Evolutionary conservation across 2,888 invertebrate species (phyloP), one percentile per base, ranked within the genome.

Genomic region (Muschampia staudingeri): DNA sequence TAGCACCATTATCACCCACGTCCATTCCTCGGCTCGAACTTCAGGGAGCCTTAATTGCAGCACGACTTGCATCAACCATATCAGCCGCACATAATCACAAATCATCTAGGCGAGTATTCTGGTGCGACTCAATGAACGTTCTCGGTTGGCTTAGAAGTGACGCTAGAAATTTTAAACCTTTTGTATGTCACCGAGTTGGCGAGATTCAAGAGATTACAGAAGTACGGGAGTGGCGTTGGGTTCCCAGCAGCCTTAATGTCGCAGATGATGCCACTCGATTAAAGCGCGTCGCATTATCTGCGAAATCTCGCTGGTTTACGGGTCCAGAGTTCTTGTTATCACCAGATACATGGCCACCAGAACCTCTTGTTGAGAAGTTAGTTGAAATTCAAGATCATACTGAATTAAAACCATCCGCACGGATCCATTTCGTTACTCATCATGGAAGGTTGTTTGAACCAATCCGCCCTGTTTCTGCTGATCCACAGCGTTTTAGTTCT

Each of bases 401-500:
- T 14, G 30, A 65, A 14, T 7, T 65, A 30, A 65, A 30, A 65
- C 25, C 65, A 25, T 61, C 2, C 2, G 30, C 7, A 30, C 30
- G 65, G 2, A 14, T 65, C 6, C 30, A 65, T 65, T 65, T 65
- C 30, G 30, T 65, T 30, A 65, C 16, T 65, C 30, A 65, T 65
- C 12, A 30, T 25, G 14, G 8, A 65, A 65, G 65, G 14, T 65
- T 30, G 65, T 65, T 65, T 30, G 65, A 65, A 65, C 65, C 65
- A 30, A 65, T 65, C 14, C 65, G 14, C 5, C 30, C 65, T 65
- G 14, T 65, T 14, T 65, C 65, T n/a, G 65, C 65, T 65, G 65
- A 65, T 65, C 65, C 65, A 65, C 30, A 65, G 65, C 65, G 65
- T 25, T 65, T 65, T 65, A 65, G 65, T 30, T 65, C 65, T 14